Evolutionary conservation across 2,888 invertebrate genomes (phyloP).

Genomic region (Cynaeus angustus): DNA sequence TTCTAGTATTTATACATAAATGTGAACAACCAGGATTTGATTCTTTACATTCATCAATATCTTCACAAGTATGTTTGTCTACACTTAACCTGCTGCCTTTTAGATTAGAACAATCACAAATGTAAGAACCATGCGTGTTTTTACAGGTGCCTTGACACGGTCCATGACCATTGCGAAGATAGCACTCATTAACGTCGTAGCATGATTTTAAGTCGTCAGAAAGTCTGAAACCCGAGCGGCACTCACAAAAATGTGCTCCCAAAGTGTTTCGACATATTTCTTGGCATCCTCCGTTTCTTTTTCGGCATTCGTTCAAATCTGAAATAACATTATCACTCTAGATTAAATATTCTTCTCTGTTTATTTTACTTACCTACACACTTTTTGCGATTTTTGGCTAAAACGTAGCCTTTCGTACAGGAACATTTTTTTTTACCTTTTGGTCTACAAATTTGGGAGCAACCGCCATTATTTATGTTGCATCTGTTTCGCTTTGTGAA

Average conservation of each 20-base stretch:
- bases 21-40: conserved; percentile 76
- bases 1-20: conserved; percentile 75
- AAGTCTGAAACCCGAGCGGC: conserved; percentile 73
- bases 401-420: conserved; percentile 71
- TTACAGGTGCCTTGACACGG: conserved; percentile 77
- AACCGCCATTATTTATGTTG: conserved; percentile 68
- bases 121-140: conserved; percentile 75
- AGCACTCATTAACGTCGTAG: conserved; percentile 77
- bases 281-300: conserved; percentile 74
- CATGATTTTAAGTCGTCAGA: conserved; percentile 63
- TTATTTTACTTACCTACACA: conserved; percentile 68
- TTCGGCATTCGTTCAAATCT: conserved; percentile 77
- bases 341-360: background rate
- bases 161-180: conserved; percentile 76
- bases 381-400: conserved; percentile 65
- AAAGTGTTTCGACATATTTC: conserved; percentile 75
- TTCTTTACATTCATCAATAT: conserved; percentile 72
- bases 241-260: conserved; percentile 76
- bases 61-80: conserved; percentile 76
- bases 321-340: conserved; percentile 18
- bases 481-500: conserved; percentile 52
- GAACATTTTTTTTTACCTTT: conserved; percentile 69
- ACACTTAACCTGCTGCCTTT: conserved; percentile 75
- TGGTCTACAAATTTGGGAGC: conserved; percentile 71
- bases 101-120: conserved; percentile 74